Percentiles rank a stretch among this genome's conserved stretches.
Evolutionary conservation across 1,140 invertebrate species (phyloP).

Genomic region (Drosophila ogumai): DNA sequence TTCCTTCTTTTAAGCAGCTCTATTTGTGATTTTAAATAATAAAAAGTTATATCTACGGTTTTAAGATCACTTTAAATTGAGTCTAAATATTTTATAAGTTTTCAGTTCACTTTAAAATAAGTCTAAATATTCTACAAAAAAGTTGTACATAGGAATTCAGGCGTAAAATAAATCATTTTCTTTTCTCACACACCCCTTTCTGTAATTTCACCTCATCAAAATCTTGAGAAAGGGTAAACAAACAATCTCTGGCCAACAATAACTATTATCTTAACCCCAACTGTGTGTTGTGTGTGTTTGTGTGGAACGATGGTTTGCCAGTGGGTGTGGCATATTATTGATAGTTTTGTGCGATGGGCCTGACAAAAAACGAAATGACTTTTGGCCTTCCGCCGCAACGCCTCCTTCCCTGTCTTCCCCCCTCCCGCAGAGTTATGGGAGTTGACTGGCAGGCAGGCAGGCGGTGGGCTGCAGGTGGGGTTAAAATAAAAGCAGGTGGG

Average conservation of each 20-base stretch:
- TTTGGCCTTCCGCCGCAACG: constrained; percentile 35
- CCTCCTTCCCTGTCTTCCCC: not conserved
- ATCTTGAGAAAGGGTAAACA: not conserved
- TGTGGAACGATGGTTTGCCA: not conserved
- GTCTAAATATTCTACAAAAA: too few species aligned
- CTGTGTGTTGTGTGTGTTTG: not conserved
- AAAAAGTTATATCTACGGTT: too few species aligned
- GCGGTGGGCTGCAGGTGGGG: not conserved
- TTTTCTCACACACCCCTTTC: too few species aligned
- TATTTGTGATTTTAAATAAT: too few species aligned
- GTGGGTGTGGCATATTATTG: constrained; percentile 70
- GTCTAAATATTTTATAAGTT: not conserved
- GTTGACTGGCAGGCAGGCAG: constrained; percentile 16
- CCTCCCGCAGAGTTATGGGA: constrained; percentile 37
- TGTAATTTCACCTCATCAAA: too few species aligned
- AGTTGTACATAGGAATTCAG: too few species aligned
- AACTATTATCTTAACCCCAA: constrained; percentile 14
- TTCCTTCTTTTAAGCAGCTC: too few species aligned
- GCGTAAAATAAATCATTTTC: not conserved
- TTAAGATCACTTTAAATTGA: not conserved
- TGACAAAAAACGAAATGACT: constrained; percentile 67
- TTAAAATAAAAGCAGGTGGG: constrained; percentile 37
- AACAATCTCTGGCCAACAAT: not conserved
- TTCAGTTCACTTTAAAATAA: too few species aligned
- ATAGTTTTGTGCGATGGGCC: constrained; percentile 75